A percentile compares a stretch with the other conserved stretches of the same genome.
Conservation (phyloP, 2,797 vertebrate species). For the Anguilla anguilla region DNA sequence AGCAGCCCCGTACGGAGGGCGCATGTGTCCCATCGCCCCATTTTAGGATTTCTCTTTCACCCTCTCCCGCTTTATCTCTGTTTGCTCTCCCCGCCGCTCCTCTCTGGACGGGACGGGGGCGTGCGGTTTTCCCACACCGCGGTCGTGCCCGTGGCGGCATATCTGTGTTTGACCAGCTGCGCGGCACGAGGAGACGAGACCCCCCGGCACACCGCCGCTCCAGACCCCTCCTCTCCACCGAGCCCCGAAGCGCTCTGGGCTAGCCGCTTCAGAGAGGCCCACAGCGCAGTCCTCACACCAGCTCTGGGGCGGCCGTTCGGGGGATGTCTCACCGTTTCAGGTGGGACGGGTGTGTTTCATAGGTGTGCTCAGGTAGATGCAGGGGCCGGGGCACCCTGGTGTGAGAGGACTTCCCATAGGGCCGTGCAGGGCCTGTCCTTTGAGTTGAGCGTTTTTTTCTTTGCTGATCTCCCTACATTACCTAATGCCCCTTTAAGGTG, state of each 20-base stretch:
- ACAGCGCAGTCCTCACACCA: neutral
- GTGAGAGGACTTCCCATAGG: neutral
- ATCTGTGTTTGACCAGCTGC: constrained; percentile 28
- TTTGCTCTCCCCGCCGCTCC: constrained; percentile 7
- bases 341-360: neutral
- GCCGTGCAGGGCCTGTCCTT: neutral
- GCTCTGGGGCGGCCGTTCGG: too few species aligned
- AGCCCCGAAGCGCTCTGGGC: neutral
- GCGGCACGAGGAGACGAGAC: constrained; percentile 16
- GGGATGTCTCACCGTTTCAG: neutral
- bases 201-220: neutral
- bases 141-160: neutral
- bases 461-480: neutral
- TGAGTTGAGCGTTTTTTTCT: neutral
- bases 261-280: neutral
- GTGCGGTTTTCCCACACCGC: neutral
- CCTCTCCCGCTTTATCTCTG: constrained; percentile 21
- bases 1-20: neutral
- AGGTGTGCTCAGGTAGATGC: neutral
- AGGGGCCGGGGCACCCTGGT: neutral
- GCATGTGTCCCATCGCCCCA: neutral
- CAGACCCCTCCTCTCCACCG: neutral
- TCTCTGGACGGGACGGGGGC: neutral
- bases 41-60: neutral
- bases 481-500: neutral